Percentiles rank a stretch among this genome's conserved stretches.
These are phyloP conservation scores for Protonemura montana DNA, from an alignment of 2,888 invertebrate species.

Conservation along the genomic window DNA sequence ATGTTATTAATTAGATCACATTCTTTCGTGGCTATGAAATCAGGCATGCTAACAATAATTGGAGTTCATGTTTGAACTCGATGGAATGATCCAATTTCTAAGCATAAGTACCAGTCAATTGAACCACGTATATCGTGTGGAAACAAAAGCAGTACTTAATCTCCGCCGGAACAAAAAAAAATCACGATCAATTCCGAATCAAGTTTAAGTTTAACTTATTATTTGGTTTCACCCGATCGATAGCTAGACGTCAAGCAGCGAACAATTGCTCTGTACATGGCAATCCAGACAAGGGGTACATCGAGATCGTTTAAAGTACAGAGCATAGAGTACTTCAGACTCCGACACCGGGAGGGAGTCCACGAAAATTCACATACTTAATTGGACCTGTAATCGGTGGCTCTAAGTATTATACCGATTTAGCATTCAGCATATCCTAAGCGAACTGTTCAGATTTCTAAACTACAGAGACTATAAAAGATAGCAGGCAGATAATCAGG, in stretches of 20 bases:
- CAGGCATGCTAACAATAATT: not conserved
- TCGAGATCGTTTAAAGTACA: not conserved
- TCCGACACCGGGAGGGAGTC: not conserved
- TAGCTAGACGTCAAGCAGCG: not conserved
- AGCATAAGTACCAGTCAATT: not conserved
- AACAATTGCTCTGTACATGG: not conserved
- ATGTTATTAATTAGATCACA: not conserved
- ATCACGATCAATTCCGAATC: not conserved
- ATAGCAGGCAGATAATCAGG: conserved; percentile 9
- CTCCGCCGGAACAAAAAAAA: not conserved
- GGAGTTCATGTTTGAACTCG: not conserved
- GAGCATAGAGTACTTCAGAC: not conserved
- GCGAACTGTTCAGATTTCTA: not conserved
- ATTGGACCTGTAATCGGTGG: not conserved
- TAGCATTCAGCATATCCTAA: not conserved
- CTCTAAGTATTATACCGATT: not conserved
- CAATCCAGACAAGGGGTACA: not conserved
- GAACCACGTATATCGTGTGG: not conserved
- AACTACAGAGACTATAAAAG: not conserved
- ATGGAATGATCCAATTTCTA: not conserved
- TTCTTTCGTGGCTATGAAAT: not conserved
- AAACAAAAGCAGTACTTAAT: conserved; percentile 2
- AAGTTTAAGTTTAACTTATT: conserved; percentile 1
- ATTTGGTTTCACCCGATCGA: too few species aligned
- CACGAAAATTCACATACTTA: not conserved